phyloP scores from a whole-genome alignment of 2,113 vertebrate genomes.

The Lonchura striata region DNA sequence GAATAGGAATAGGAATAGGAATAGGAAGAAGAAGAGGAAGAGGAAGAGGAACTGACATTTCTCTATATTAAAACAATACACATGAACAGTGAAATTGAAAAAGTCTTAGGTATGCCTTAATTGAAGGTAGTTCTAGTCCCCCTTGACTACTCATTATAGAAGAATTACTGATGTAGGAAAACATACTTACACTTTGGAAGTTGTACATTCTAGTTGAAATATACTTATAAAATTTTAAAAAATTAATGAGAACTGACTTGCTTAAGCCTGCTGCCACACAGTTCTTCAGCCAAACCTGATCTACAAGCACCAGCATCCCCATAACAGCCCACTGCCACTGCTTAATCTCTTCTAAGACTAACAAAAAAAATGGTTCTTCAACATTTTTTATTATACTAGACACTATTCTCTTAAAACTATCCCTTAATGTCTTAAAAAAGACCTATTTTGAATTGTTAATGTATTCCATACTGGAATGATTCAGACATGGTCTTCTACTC shows the following conservation, averaged over 20 bases:
- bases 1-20: background rate
- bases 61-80: background rate
- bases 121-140: background rate
- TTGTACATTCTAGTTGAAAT: background rate
- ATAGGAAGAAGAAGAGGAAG: background rate
- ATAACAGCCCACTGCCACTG: background rate
- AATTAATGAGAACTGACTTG: background rate
- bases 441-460: background rate
- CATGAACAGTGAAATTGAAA: background rate
- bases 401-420: background rate
- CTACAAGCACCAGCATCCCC: background rate
- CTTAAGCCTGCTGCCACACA: background rate
- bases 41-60: background rate
- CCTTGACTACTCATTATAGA: background rate
- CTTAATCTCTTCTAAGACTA: background rate
- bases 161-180: background rate
- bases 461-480: background rate
- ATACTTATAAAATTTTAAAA: background rate
- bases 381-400: background rate
- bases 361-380: background rate
- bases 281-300: background rate
- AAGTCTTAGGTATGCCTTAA: background rate
- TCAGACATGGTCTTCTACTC: background rate
- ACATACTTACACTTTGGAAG: background rate
- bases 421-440: background rate